A percentile compares a stretch with the other conserved stretches of the same genome.
Conservation (phyloP, 2,113 vertebrate genomes). For the Centropus bengalensis region DNA sequence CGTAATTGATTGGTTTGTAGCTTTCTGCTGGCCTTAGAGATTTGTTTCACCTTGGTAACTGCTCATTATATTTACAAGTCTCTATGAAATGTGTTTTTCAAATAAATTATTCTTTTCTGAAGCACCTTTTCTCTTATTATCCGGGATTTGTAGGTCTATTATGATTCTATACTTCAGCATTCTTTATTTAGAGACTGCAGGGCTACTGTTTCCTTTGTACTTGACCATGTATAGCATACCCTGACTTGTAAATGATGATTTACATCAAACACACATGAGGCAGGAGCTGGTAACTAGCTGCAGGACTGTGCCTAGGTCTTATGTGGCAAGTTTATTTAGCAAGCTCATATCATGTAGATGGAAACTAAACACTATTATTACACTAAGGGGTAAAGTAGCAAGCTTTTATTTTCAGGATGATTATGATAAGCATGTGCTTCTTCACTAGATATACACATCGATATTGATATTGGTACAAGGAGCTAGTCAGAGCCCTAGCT, state of each 20-base stretch:
- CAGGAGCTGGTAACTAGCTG: neutral
- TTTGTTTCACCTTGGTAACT: neutral
- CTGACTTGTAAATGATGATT: neutral
- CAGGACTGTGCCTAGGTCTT: neutral
- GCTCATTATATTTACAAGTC: neutral
- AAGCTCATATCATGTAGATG: neutral
- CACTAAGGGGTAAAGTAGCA: neutral
- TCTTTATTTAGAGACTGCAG: neutral
- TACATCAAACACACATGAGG: neutral
- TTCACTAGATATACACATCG: neutral
- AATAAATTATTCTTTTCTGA: neutral
- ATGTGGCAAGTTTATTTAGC: neutral
- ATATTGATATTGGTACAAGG: neutral
- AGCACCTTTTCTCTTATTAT: neutral
- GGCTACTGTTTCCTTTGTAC: neutral
- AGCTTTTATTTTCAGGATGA: neutral
- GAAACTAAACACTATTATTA: neutral
- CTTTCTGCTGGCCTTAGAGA: neutral
- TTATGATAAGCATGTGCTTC: neutral
- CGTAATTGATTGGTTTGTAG: neutral
- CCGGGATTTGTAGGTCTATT: neutral
- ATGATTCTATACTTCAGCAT: neutral
- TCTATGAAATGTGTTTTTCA: neutral
- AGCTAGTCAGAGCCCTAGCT: neutral
- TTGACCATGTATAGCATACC: neutral